Conservation (phyloP, 2,797 vertebrate species). For the Poecile montanus region DNA sequence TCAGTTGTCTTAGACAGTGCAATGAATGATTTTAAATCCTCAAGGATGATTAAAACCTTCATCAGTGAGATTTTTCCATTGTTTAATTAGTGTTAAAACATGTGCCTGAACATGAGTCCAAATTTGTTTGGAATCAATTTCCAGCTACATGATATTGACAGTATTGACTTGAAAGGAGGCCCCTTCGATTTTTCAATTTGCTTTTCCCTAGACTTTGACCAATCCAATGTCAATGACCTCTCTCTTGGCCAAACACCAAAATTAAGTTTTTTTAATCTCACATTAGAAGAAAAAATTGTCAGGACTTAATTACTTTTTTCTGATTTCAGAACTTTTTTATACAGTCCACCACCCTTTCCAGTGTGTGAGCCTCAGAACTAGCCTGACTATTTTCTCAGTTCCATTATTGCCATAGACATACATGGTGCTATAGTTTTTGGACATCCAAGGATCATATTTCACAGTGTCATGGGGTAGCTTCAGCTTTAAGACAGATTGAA, state of each 20-base stretch:
- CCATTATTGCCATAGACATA: neutral
- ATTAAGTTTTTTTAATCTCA: neutral
- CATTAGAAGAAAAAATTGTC: neutral
- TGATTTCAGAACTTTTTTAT: neutral
- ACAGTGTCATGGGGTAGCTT: no score
- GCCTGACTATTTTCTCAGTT: neutral
- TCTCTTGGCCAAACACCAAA: neutral
- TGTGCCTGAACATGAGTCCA: neutral
- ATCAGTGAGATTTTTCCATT: neutral
- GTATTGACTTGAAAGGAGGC: neutral
- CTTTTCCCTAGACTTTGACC: neutral
- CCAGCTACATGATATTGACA: neutral
- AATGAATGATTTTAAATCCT: neutral
- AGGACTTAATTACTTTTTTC: neutral
- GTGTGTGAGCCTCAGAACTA: neutral
- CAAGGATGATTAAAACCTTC: neutral
- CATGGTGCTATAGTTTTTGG: neutral
- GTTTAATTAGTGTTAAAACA: neutral
- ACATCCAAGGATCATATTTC: neutral
- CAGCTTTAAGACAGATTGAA: no score
- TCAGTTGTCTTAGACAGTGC: neutral
- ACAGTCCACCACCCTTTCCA: neutral
- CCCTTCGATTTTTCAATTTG: conserved; percentile 3
- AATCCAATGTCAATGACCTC: neutral
- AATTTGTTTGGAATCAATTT: neutral